These are phyloP conservation scores for Henricia sp. DNA, from an alignment of 53 echinoderm and acorn worm species.

Conservation along the genomic window DNA sequence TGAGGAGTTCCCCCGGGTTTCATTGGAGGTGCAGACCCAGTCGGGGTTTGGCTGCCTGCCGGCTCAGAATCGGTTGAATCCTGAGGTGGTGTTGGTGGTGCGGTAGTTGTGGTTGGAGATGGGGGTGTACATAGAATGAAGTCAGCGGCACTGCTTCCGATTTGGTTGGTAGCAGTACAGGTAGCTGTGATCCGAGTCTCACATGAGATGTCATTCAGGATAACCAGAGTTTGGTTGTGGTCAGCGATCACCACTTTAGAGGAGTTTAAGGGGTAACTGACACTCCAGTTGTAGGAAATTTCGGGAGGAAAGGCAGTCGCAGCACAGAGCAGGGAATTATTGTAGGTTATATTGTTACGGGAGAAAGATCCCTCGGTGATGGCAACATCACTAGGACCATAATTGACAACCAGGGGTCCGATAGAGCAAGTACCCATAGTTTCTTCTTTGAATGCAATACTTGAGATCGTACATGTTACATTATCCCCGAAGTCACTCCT, in stretches of 20 bases:
- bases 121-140: conserved; percentile 43
- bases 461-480: not conserved
- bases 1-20: not conserved
- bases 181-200: conserved; percentile 25
- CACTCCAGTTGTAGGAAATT: conserved; percentile 41
- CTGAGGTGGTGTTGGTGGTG: not conserved
- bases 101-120: conserved; percentile 18
- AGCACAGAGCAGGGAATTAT: conserved; percentile 29
- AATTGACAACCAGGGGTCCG: conserved; percentile 48
- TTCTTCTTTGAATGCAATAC: not conserved
- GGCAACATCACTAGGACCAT: conserved; percentile 26
- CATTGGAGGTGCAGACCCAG: not conserved
- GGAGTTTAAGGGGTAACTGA: not conserved
- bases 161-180: conserved; percentile 34
- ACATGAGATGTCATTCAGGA: conserved; percentile 26
- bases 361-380: conserved; percentile 19
- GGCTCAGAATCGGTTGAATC: too few relatives aligned
- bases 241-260: conserved; percentile 27
- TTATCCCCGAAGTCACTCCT: conserved; percentile 13
- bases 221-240: conserved; percentile 25
- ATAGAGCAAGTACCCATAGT: not conserved
- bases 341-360: conserved; percentile 5
- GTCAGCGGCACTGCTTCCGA: not conserved
- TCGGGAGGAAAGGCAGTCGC: conserved; percentile 22
- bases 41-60: not conserved